Conservation (phyloP, 1,140 invertebrate species). For the Hyles euphorbiae region DNA sequence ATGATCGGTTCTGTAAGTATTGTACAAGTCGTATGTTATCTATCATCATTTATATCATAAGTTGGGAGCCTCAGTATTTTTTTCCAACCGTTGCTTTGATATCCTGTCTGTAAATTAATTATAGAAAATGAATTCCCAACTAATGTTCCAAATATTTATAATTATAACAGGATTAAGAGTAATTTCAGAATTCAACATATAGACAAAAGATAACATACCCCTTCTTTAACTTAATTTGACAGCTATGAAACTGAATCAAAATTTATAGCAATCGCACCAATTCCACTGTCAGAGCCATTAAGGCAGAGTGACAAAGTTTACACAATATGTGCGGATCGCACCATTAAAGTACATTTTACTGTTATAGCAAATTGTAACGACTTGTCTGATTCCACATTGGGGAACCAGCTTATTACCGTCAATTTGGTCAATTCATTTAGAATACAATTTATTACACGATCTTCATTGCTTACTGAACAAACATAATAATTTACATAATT, state of each 20-base stretch:
- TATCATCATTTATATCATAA: neutral
- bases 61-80: neutral
- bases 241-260: slow-evolving; percentile 19
- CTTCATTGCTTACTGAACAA: no score
- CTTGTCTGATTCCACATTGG: slow-evolving; percentile 59
- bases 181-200: no score
- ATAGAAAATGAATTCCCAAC: no score
- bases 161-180: no score
- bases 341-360: slow-evolving; percentile 65
- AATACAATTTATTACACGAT: slow-evolving; percentile 1
- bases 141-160: no score
- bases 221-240: no score
- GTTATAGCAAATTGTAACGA: slow-evolving; percentile 66
- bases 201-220: no score
- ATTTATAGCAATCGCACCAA: slow-evolving; percentile 34
- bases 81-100: neutral
- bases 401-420: slow-evolving; percentile 39
- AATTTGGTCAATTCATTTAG: neutral
- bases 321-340: slow-evolving; percentile 42
- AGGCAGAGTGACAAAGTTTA: slow-evolving; percentile 51
- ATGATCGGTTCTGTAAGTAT: no score
- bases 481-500: no score
- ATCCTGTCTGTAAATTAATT: no score
- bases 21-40: no score
- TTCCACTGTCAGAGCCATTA: slow-evolving; percentile 33